Evolutionary conservation across 2,113 vertebrate species (phyloP).

Genomic region (Colinus virginianus): DNA sequence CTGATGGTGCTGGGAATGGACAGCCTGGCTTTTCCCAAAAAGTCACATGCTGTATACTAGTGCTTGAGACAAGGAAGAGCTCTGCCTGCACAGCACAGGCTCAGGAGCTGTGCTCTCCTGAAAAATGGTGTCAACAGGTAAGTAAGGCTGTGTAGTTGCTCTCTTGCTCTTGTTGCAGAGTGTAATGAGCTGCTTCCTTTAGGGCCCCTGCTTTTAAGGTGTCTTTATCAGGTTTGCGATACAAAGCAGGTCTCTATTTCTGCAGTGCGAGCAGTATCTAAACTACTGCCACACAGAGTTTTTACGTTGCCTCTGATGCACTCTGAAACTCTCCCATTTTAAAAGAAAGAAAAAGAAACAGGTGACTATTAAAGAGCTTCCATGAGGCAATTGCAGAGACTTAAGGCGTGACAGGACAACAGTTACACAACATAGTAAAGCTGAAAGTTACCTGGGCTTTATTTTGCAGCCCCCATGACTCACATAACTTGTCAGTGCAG

Average conservation of each 20-base stretch:
- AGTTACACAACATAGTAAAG: neutral
- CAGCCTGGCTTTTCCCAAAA: neutral
- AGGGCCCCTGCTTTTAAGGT: neutral
- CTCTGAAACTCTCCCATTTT: neutral
- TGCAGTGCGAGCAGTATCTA: neutral
- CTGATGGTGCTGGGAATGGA: neutral
- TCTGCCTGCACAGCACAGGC: accelerated
- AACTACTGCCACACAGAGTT: neutral
- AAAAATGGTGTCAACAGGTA: neutral
- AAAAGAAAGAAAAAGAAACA: neutral
- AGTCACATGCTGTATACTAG: neutral
- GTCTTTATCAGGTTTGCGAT: neutral
- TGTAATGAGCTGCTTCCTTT: neutral
- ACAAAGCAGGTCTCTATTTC: neutral
- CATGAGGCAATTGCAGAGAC: neutral
- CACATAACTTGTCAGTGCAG: neutral
- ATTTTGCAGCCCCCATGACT: neutral
- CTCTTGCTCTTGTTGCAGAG: neutral
- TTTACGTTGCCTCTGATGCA: neutral
- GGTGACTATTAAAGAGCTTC: neutral
- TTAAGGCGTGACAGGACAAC: neutral
- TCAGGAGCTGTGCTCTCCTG: neutral
- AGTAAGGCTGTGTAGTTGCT: neutral
- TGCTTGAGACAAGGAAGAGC: neutral
- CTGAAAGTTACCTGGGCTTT: neutral